Percentiles rank a stretch among this genome's conserved stretches.
These are phyloP conservation scores for Brachyalestes nurse DNA, from an alignment of 2,797 vertebrate species.

Conservation along the genomic window DNA sequence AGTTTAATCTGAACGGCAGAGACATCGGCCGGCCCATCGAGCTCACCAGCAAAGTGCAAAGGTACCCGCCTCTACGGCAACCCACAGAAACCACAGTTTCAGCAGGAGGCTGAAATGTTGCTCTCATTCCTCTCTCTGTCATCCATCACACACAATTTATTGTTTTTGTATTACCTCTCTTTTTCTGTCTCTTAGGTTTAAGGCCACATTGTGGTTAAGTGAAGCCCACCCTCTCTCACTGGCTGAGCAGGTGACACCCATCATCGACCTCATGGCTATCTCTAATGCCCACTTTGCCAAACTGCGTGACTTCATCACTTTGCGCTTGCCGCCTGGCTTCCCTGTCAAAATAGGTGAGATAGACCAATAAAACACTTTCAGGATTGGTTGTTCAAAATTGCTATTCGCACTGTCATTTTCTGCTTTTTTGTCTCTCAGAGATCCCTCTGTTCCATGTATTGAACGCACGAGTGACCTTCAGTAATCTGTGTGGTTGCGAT, in stretches of 20 bases:
- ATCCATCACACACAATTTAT: too few species aligned
- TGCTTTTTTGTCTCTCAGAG: conserved; percentile 71
- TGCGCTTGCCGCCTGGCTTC: conserved; percentile 91
- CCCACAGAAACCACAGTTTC: neutral
- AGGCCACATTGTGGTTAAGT: conserved; percentile 93
- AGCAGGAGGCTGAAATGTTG: too few species aligned
- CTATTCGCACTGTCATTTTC: neutral
- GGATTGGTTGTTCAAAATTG: too few species aligned
- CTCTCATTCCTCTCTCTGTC: neutral
- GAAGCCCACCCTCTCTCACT: conserved; percentile 92
- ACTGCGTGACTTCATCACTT: conserved; percentile 93
- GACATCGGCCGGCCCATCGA: conserved; percentile 94
- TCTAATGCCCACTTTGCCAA: conserved; percentile 96
- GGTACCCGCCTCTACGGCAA: conserved; percentile 67
- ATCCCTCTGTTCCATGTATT: conserved; percentile 95
- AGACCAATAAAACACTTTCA: neutral
- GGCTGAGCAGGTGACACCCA: conserved; percentile 94
- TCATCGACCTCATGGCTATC: conserved; percentile 98
- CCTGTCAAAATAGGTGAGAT: conserved; percentile 92
- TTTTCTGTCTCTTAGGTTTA: conserved; percentile 81
- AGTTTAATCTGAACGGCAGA: conserved; percentile 88
- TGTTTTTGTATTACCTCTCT: neutral
- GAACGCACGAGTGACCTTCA: conserved; percentile 95
- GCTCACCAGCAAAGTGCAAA: conserved; percentile 95
- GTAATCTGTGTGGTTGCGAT: conserved; percentile 93